Percentiles rank a stretch among this genome's conserved stretches.
Evolutionary conservation across 2,888 invertebrate species (phyloP).

Genomic region (Ypsolopha sequella): DNA sequence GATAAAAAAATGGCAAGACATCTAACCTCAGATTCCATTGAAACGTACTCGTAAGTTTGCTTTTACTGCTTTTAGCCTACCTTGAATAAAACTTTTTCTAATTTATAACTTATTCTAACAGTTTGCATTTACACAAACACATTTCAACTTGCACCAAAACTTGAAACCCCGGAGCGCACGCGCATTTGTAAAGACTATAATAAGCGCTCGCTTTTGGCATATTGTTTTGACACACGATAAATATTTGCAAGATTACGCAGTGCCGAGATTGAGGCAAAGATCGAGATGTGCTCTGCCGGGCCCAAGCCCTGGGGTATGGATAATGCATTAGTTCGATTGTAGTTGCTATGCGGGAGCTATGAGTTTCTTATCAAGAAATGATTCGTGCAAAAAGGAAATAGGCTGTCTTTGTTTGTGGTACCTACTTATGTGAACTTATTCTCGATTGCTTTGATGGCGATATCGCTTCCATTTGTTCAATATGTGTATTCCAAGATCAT

Average conservation of each 20-base stretch:
- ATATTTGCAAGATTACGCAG: constrained; percentile 55
- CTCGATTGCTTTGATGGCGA: not conserved
- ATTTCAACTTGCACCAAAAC: constrained; percentile 16
- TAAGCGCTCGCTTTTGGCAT: constrained; percentile 64
- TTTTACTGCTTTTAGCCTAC: too few species aligned
- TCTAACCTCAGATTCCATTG: too few species aligned
- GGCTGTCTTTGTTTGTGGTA: too few species aligned
- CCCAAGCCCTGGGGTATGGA: constrained; percentile 1
- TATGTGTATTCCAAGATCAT: too few species aligned
- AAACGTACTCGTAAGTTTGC: too few species aligned
- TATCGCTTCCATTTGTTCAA: not conserved
- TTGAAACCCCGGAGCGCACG: constrained; percentile 39
- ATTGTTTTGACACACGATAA: constrained; percentile 67
- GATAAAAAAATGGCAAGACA: too few species aligned
- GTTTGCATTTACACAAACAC: not conserved
- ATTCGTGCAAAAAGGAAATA: not conserved
- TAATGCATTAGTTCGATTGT: constrained; percentile 18
- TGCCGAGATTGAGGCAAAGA: constrained; percentile 39
- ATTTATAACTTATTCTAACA: too few species aligned
- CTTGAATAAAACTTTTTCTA: too few species aligned
- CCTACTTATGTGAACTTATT: too few species aligned
- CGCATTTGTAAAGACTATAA: constrained; percentile 66
- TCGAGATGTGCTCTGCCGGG: constrained; percentile 13
- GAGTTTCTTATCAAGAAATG: not conserved
- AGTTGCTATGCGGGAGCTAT: constrained; percentile 5